A percentile compares a stretch with the other conserved stretches of the same genome.
Conservation (phyloP, 2,888 invertebrate species). For the Pteria penguin region DNA sequence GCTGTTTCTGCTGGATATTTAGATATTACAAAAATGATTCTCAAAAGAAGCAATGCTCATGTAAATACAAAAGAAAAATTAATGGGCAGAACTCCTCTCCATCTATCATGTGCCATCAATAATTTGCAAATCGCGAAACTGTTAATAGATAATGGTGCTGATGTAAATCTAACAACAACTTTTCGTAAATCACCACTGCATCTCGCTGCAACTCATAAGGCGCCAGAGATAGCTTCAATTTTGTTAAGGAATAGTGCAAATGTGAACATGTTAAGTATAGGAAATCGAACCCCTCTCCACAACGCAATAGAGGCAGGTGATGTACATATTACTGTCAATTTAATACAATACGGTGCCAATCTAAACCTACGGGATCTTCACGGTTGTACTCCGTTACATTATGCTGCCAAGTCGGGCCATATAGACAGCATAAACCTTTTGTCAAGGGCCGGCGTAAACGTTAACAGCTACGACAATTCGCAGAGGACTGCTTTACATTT, state of each 20-base stretch:
- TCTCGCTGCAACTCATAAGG: constrained; percentile 58
- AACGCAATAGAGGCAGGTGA: constrained; percentile 61
- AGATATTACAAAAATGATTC: constrained; percentile 64
- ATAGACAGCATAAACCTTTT: constrained; percentile 58
- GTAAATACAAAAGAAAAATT: constrained; percentile 67
- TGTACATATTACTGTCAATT: constrained; percentile 54
- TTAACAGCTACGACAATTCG: constrained; percentile 63
- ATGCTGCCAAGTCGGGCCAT: constrained; percentile 56
- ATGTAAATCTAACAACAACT: constrained; percentile 68
- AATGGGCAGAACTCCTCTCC: constrained; percentile 71
- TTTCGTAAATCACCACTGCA: constrained; percentile 71
- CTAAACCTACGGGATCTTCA: constrained; percentile 68
- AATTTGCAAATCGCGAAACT: constrained; percentile 58
- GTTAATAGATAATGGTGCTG: constrained; percentile 69
- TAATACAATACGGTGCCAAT: constrained; percentile 65
- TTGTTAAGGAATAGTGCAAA: constrained; percentile 62
- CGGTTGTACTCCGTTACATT: constrained; percentile 68
- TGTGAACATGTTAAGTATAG: constrained; percentile 64
- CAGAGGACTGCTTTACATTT: constrained; percentile 68
- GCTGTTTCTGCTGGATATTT: constrained; percentile 59
- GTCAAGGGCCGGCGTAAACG: constrained; percentile 58
- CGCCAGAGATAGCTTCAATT: constrained; percentile 59
- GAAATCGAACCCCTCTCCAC: constrained; percentile 68
- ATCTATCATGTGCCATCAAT: constrained; percentile 66
- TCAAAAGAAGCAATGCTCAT: constrained; percentile 64